A percentile compares a stretch with the other conserved stretches of the same genome.
phyloP scores from a whole-genome alignment of 1,140 invertebrate genomes.

The Drosophila fuyamai region DNA sequence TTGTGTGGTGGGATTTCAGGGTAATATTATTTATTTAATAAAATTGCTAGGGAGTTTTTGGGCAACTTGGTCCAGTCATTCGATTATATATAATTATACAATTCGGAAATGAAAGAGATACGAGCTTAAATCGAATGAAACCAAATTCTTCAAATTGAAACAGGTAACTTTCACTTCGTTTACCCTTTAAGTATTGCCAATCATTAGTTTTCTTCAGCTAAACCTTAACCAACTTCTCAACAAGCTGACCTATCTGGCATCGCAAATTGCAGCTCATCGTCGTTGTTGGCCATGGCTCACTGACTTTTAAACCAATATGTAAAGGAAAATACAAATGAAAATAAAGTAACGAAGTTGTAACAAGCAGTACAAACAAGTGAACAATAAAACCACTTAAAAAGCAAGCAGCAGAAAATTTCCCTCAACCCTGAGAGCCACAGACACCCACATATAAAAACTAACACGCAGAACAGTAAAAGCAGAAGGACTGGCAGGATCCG shows the following conservation, averaged over 20 bases:
- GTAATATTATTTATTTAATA: slow-evolving; percentile 1
- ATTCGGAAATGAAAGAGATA: slow-evolving; percentile 1
- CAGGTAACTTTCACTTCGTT: background rate
- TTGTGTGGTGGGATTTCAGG: slow-evolving; percentile 2
- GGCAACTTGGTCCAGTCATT: background rate
- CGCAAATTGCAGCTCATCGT: slow-evolving; percentile 45
- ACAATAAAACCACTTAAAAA: slow-evolving; percentile 75
- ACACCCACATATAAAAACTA: slow-evolving; percentile 63
- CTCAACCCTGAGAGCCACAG: slow-evolving; percentile 1
- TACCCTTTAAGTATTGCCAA: background rate
- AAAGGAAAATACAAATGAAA: slow-evolving; percentile 39
- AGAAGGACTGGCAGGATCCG: slow-evolving; percentile 28
- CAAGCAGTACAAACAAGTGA: slow-evolving; percentile 65
- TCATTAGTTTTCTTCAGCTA: slow-evolving; percentile 4
- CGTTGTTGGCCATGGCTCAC: slow-evolving; percentile 37
- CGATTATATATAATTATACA: background rate
- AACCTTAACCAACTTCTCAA: slow-evolving; percentile 22
- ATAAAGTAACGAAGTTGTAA: slow-evolving; percentile 36
- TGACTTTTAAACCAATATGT: slow-evolving; percentile 48
- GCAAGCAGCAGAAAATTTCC: slow-evolving; percentile 50
- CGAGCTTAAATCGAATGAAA: too few relatives aligned
- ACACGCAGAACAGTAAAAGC: slow-evolving; percentile 60
- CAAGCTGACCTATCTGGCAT: slow-evolving; percentile 39
- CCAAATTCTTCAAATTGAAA: background rate
- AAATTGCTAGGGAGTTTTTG: background rate